Evolutionary conservation across 2,797 vertebrate species (phyloP).

Genomic region (Sibirionetta formosa): DNA sequence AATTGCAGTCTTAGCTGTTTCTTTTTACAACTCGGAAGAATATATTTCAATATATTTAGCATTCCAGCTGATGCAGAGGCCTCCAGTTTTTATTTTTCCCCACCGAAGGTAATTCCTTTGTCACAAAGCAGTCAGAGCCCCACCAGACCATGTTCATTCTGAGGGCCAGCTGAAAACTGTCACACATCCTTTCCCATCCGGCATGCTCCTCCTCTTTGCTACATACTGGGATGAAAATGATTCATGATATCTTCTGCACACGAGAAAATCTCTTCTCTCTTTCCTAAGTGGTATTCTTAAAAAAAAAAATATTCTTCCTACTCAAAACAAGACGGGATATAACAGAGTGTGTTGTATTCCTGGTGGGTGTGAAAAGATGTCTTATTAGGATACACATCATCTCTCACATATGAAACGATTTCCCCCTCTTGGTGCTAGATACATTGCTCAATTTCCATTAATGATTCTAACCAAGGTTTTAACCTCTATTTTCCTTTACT

Average conservation of each 20-base stretch:
- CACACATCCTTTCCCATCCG: background rate
- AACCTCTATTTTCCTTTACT: conserved; percentile 1
- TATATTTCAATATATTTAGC: background rate
- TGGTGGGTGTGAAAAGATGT: conserved; percentile 55
- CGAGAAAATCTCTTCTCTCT: conserved; percentile 36
- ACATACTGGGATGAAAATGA: background rate
- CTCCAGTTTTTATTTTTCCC: background rate
- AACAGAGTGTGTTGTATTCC: conserved; percentile 48
- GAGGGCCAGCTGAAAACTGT: background rate
- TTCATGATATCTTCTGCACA: background rate
- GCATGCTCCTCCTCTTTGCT: background rate
- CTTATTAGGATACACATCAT: conserved; percentile 63
- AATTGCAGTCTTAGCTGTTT: background rate
- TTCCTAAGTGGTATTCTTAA: conserved; percentile 47
- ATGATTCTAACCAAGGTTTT: conserved; percentile 45
- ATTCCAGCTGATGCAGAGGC: background rate
- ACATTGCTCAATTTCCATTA: conserved; percentile 47
- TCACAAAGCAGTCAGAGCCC: background rate
- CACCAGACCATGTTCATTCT: background rate
- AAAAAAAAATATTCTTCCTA: conserved; percentile 68
- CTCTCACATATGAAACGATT: conserved; percentile 25
- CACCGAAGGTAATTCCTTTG: background rate
- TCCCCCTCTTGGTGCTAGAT: conserved; percentile 22
- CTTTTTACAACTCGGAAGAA: background rate
- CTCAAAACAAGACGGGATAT: conserved; percentile 60